A percentile compares a stretch with the other conserved stretches of the same genome.
Conservation (phyloP, 2,888 invertebrate species). For the Amphimallon solstitiale region DNA sequence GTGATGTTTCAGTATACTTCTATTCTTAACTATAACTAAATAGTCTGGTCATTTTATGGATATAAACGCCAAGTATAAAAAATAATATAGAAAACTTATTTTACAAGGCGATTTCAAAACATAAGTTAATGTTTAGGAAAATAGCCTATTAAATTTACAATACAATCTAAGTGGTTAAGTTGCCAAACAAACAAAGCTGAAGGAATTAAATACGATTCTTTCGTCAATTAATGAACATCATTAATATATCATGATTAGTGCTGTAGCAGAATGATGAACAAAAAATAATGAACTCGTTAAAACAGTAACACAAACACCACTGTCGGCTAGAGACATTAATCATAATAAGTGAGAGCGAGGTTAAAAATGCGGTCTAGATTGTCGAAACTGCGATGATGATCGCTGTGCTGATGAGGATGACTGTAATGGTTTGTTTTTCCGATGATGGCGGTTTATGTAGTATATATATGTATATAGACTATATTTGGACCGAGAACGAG, state of each 20-base stretch:
- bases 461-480: no score
- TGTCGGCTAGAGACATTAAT: constrained; percentile 9
- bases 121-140: no score
- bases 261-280: constrained; percentile 1
- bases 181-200: background rate
- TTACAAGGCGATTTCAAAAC: no score
- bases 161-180: no score
- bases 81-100: no score
- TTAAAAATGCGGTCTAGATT: constrained; percentile 11
- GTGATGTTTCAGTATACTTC: no score
- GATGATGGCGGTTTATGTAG: background rate
- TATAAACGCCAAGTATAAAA: no score
- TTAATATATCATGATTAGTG: constrained; percentile 25
- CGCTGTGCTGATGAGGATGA: background rate
- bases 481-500: no score
- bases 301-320: constrained; percentile 6
- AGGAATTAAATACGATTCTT: background rate
- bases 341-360: constrained; percentile 16
- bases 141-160: no score
- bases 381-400: background rate
- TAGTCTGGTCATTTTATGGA: no score
- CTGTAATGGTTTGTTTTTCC: background rate
- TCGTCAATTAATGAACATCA: constrained; percentile 17
- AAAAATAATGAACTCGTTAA: constrained; percentile 23
- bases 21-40: no score